Evolutionary conservation across 2,797 vertebrate genomes (phyloP).

Genomic region (Loriculus beryllinus): DNA sequence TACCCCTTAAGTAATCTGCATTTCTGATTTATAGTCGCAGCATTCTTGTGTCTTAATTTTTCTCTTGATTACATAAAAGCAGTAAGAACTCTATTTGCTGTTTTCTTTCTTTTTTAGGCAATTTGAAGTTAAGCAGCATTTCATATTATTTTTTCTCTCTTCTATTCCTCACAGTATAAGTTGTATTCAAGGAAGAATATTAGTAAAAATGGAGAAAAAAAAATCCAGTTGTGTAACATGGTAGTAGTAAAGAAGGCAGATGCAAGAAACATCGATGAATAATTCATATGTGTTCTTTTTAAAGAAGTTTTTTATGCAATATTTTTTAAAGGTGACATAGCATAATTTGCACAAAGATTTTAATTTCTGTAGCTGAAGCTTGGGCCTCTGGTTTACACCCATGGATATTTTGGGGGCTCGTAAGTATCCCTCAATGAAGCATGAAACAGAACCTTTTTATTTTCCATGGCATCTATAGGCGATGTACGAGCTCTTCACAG

Average conservation of each 20-base stretch:
- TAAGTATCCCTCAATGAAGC: not conserved
- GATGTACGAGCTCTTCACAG: conserved; percentile 31
- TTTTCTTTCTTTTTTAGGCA: not conserved
- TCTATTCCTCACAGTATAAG: not conserved
- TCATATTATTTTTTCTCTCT: not conserved
- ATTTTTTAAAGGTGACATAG: not conserved
- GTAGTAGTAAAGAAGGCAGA: not conserved
- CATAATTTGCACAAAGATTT: not conserved
- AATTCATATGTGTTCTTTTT: not conserved
- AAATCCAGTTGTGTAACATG: not conserved
- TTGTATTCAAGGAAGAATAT: not conserved
- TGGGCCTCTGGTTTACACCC: not conserved
- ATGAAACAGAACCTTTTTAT: not conserved
- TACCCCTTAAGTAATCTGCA: not conserved
- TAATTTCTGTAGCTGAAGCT: not conserved
- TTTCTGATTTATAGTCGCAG: not conserved
- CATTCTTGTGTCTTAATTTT: not conserved
- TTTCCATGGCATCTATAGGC: not conserved
- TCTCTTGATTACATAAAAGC: not conserved
- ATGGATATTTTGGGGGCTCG: not conserved
- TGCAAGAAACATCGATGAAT: not conserved
- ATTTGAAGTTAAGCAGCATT: not conserved
- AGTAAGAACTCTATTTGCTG: not conserved
- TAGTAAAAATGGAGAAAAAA: not conserved
- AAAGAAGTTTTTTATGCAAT: not conserved